Percentiles rank a stretch among this genome's conserved stretches.
Evolutionary conservation across 2,888 invertebrate genomes (phyloP).

Genomic region (Magallana nippona): DNA sequence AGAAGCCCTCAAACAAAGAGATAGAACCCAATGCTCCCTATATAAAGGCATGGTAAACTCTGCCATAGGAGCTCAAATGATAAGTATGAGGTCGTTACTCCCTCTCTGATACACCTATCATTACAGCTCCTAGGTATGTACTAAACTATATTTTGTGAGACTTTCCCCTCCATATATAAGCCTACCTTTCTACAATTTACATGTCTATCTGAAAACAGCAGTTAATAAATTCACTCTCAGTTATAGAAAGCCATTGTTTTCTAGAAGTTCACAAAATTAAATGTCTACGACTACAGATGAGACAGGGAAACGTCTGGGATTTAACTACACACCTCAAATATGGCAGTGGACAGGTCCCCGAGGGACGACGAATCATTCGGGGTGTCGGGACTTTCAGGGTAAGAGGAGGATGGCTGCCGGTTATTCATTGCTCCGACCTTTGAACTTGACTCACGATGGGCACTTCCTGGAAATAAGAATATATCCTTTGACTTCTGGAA

Average conservation of each 20-base stretch:
- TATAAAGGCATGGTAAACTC: no score
- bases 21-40: no score
- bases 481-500: no score
- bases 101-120: no score
- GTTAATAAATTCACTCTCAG: background rate
- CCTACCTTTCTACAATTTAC: conserved; percentile 24
- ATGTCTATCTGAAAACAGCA: conserved; percentile 14
- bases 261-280: background rate
- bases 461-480: conserved; percentile 55
- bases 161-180: background rate
- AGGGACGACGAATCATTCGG: conserved; percentile 50
- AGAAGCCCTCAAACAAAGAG: no score
- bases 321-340: conserved; percentile 58
- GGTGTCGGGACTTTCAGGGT: conserved; percentile 56
- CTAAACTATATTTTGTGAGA: background rate
- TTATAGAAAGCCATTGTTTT: background rate
- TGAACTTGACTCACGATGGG: conserved; percentile 55
- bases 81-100: no score
- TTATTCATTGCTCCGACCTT: conserved; percentile 55
- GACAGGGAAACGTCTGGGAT: background rate
- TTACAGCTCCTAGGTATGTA: no score
- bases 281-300: background rate
- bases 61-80: no score
- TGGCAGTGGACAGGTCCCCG: conserved; percentile 59
- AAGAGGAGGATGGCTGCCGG: conserved; percentile 51